phyloP scores from a whole-genome alignment of 2,113 vertebrate genomes.

The Paratilapia polleni region DNA sequence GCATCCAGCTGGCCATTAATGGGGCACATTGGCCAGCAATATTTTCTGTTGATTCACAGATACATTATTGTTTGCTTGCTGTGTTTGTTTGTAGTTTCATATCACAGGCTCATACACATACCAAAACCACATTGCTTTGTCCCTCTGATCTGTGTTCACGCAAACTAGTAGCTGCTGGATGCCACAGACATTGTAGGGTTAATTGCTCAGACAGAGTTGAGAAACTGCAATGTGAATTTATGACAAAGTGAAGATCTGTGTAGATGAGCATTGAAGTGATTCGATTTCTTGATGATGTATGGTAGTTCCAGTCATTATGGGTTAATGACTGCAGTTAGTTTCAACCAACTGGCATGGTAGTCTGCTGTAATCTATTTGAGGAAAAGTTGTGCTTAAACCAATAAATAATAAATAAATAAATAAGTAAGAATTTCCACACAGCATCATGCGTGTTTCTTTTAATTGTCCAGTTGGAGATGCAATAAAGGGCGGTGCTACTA shows the following conservation, averaged over 20 bases:
- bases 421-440: slow-evolving; percentile 1
- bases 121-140: background rate
- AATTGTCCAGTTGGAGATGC: slow-evolving; percentile 19
- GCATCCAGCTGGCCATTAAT: slow-evolving; percentile 21
- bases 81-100: slow-evolving; percentile 26
- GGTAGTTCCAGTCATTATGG: background rate
- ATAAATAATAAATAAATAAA: background rate
- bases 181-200: slow-evolving; percentile 4
- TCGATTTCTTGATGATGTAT: background rate
- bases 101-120: slow-evolving; percentile 1
- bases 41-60: slow-evolving; percentile 10
- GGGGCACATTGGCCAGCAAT: background rate
- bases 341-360: background rate
- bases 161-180: background rate
- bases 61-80: slow-evolving; percentile 16
- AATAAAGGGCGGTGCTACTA: background rate
- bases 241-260: slow-evolving; percentile 10
- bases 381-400: slow-evolving; percentile 9
- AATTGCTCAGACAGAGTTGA: slow-evolving; percentile 30
- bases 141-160: slow-evolving; percentile 29
- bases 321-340: background rate
- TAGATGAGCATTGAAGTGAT: background rate
- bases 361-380: background rate
- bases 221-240: slow-evolving; percentile 2
- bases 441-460: slow-evolving; percentile 12